phyloP scores from a whole-genome alignment of 2,113 vertebrate genomes.

The Anser cygnoides region DNA sequence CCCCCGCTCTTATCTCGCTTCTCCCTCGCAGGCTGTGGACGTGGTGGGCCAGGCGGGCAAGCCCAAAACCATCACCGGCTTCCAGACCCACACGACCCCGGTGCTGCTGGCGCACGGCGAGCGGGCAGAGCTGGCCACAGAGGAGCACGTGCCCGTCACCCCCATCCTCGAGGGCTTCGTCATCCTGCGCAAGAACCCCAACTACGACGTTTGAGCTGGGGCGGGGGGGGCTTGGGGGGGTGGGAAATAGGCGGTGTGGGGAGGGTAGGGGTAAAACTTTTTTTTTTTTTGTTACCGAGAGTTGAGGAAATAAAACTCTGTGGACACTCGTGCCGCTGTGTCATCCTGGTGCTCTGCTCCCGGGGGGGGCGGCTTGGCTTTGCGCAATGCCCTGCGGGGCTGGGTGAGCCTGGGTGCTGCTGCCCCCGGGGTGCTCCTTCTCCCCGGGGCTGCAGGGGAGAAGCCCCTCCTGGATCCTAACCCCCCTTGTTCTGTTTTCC shows the following conservation, averaged over 20 bases:
- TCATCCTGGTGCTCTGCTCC: not conserved
- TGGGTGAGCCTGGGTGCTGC: too few relatives aligned
- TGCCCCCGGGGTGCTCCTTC: too few relatives aligned
- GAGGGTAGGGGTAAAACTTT: not conserved
- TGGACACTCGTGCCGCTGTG: not conserved
- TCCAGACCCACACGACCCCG: slow-evolving; percentile 98
- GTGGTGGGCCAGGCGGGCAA: slow-evolving; percentile 98
- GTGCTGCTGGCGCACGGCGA: slow-evolving; percentile 96
- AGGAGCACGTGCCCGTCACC: slow-evolving; percentile 93
- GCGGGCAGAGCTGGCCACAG: slow-evolving; percentile 94
- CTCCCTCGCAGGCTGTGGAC: slow-evolving; percentile 87
- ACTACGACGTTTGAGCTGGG: slow-evolving; percentile 84
- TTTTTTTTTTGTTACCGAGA: slow-evolving; percentile 65
- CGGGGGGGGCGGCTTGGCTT: too few relatives aligned
- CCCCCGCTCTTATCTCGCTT: not conserved
- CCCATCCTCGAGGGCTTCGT: slow-evolving; percentile 98
- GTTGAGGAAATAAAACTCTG: slow-evolving; percentile 62
- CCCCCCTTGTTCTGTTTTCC: too few relatives aligned
- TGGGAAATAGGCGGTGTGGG: not conserved
- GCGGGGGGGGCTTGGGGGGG: not conserved
- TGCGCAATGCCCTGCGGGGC: too few relatives aligned
- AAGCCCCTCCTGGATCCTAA: too few relatives aligned
- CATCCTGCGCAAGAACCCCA: slow-evolving; percentile 97
- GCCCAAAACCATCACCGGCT: slow-evolving; percentile 98
- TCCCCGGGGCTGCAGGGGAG: too few relatives aligned